Conservation (phyloP, 1,140 invertebrate genomes). For the Grapholita molesta region DNA sequence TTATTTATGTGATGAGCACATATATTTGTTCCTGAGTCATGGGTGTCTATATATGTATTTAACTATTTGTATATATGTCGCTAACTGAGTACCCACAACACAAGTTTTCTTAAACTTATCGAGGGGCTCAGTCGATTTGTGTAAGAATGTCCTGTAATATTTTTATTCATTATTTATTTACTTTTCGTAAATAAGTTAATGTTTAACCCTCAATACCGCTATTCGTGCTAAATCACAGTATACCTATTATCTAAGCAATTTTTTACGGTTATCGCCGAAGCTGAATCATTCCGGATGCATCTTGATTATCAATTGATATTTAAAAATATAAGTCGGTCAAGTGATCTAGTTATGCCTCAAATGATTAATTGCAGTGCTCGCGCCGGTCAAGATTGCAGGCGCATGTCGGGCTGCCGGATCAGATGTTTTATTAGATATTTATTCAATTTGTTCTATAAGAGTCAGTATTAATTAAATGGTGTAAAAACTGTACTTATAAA, state of each 20-base stretch:
- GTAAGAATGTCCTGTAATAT: too few species aligned
- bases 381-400: slow-evolving; percentile 11
- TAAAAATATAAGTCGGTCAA: slow-evolving; percentile 35
- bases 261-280: not conserved
- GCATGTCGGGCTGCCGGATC: slow-evolving; percentile 20
- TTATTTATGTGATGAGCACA: too few species aligned
- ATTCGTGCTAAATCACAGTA: too few species aligned
- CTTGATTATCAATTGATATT: slow-evolving; percentile 21
- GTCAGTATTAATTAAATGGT: not conserved
- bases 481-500: not conserved
- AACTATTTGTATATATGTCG: too few species aligned
- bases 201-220: too few species aligned
- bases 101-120: too few species aligned
- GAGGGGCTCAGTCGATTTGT: too few species aligned
- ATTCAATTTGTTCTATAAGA: not conserved
- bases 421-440: not conserved
- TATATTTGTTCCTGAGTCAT: too few species aligned
- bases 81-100: too few species aligned
- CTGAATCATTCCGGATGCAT: slow-evolving; percentile 13
- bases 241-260: not conserved
- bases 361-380: slow-evolving; percentile 31
- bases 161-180: too few species aligned
- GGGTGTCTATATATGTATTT: too few species aligned
- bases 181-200: too few species aligned
- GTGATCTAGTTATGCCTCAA: slow-evolving; percentile 28